A percentile compares a stretch with the other conserved stretches of the same genome.
Evolutionary conservation across 2,888 invertebrate species (phyloP).

Genomic region (Ypsolopha sequella): DNA sequence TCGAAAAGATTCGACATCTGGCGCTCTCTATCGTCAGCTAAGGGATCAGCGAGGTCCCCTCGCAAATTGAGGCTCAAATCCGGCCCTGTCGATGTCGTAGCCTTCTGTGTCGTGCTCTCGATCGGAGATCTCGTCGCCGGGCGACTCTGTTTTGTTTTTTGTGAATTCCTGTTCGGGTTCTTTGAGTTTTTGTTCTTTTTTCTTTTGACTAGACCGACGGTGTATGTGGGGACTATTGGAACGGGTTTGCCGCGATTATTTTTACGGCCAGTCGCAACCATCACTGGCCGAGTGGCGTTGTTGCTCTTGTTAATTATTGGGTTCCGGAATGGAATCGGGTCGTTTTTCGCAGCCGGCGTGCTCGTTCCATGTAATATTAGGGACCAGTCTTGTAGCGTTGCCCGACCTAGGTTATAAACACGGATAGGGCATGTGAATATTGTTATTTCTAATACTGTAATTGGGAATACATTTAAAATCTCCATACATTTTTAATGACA

Average conservation of each 20-base stretch:
- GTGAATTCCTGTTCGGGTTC: conserved; percentile 62
- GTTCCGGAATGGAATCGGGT: conserved; percentile 68
- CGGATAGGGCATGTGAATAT: not conserved
- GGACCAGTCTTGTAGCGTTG: conserved; percentile 93
- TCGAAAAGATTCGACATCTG: conserved; percentile 80
- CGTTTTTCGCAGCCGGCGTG: conserved; percentile 72
- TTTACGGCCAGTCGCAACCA: conserved; percentile 52
- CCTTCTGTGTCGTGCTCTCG: conserved; percentile 57
- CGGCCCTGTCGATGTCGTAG: conserved; percentile 30
- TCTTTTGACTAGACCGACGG: conserved; percentile 56
- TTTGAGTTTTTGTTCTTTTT: conserved; percentile 71
- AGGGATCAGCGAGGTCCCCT: conserved; percentile 46
- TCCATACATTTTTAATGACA: too few relatives aligned
- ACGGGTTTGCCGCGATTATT: conserved; percentile 47
- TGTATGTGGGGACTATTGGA: conserved; percentile 52
- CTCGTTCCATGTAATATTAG: conserved; percentile 93
- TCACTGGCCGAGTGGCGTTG: conserved; percentile 55
- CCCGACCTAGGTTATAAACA: conserved; percentile 77
- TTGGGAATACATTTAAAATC: too few relatives aligned
- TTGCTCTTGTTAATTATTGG: conserved; percentile 51
- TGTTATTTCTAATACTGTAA: too few relatives aligned
- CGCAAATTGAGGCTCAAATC: conserved; percentile 56
- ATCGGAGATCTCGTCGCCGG: conserved; percentile 66
- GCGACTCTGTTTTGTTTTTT: conserved; percentile 64
- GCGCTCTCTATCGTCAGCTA: conserved; percentile 54